These are phyloP conservation scores for Lepus europaeus DNA, from an alignment of 2,113 vertebrate species.

Conservation along the genomic window DNA sequence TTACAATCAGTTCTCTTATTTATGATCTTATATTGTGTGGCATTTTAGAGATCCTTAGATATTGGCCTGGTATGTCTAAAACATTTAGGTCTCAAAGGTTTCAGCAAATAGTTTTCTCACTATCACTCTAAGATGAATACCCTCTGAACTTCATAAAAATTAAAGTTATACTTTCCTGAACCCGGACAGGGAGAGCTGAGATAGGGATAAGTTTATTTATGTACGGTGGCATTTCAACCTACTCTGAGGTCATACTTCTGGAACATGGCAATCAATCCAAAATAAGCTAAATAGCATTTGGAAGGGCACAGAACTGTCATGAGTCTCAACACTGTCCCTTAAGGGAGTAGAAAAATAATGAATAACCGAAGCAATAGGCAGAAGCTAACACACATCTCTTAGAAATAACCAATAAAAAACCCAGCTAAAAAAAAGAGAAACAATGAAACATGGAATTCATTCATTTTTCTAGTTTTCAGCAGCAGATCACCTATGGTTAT, in stretches of 20 bases:
- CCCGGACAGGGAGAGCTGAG: neutral
- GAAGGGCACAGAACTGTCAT: neutral
- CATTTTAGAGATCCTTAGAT: slow-evolving; percentile 56
- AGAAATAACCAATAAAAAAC: neutral
- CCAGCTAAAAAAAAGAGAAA: neutral
- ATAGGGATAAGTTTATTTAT: neutral
- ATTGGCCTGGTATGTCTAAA: neutral
- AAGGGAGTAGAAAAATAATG: neutral
- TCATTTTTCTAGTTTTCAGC: neutral
- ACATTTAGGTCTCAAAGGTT: neutral
- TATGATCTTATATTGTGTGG: neutral
- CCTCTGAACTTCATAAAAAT: neutral
- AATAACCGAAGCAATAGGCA: neutral
- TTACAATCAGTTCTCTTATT: slow-evolving; percentile 72
- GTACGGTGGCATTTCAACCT: neutral
- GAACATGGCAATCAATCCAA: neutral
- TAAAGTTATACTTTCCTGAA: neutral
- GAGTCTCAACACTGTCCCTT: neutral
- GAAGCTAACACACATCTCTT: neutral
- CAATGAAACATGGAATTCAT: neutral
- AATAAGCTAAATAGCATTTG: neutral
- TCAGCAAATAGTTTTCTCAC: neutral
- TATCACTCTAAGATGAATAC: neutral
- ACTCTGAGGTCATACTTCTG: neutral
- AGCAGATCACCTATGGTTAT: neutral